phyloP scores from a whole-genome alignment of 1,140 invertebrate species.

The Drosophila bocki region DNA sequence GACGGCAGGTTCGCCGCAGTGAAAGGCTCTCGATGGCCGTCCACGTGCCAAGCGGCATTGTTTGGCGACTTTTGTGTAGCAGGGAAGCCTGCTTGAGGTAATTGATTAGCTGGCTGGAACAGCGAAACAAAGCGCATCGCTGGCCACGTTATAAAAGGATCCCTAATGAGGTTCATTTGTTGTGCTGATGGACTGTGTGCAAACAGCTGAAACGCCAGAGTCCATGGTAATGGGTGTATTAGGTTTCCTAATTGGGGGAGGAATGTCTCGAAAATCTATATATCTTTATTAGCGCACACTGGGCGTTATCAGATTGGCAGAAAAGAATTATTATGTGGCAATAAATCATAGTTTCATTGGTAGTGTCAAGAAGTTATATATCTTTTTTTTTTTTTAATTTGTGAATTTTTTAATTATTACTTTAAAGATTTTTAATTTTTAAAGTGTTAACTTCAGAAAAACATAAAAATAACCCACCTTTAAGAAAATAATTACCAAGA shows the following conservation, averaged over 20 bases:
- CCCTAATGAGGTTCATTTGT: slow-evolving; percentile 34
- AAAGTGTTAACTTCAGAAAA: too few relatives aligned
- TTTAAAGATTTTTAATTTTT: too few relatives aligned
- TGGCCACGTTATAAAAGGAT: slow-evolving; percentile 27
- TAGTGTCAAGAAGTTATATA: not conserved
- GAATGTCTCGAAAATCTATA: not conserved
- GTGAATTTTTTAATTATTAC: too few relatives aligned
- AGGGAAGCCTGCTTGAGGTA: slow-evolving; percentile 33
- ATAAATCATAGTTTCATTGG: not conserved
- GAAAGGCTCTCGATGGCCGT: slow-evolving; percentile 67
- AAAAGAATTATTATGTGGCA: not conserved
- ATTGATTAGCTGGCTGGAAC: slow-evolving; percentile 68
- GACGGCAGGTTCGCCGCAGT: slow-evolving; percentile 51
- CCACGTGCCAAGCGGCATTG: slow-evolving; percentile 73
- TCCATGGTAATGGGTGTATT: slow-evolving; percentile 20
- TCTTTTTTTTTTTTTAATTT: not conserved
- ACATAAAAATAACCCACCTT: too few relatives aligned
- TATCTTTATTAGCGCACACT: slow-evolving; percentile 12
- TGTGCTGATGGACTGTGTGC: slow-evolving; percentile 6
- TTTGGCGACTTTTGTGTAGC: slow-evolving; percentile 54
- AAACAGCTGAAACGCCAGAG: slow-evolving; percentile 29
- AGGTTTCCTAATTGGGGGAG: slow-evolving; percentile 28
- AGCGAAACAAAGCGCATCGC: slow-evolving; percentile 37
- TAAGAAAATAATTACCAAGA: not conserved
- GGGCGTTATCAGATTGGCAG: not conserved